Base-by-base conservation (phyloP, 2,888 invertebrate species). In the Malthinus flaveolus region DNA sequence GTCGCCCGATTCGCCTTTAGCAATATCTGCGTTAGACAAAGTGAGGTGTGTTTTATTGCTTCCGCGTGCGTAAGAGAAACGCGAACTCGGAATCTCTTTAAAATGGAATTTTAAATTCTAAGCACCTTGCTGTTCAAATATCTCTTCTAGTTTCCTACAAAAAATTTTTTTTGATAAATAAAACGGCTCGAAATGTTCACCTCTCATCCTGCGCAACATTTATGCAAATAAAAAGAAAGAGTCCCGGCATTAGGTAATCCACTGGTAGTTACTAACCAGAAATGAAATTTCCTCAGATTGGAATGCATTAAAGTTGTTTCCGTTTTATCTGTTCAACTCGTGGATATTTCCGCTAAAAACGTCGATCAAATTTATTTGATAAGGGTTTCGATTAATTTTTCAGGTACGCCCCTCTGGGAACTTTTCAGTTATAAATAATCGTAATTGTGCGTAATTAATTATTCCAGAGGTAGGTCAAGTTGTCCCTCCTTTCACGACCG, bases 291-390 rank as follows among this genome's bases (percentile, higher is more conserved):
- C 65, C 64, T 63, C 56, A 56, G 65, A 56, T 60, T 64, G 64
- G 65, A 69, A 68, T 68, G 64, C 69, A 66, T 68, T 66, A 66
- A 62, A 59, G 50, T 52, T 61, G 66, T 64, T 68, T 67, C 67
- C 66, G 65, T 56, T 60, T 54, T 59, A 61, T 55, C 62, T 54
- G 62, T 61, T 46, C 57, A 63, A 63, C 63, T 59, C 52, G 62
- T 58, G 56, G 60, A 61, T 59, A 64, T 67, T 66, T 66, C 70
- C 68, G 62, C 62, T n/a, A n/a, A 48, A 63, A 64, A 63, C 64
- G 66, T 67, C 70, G 68, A 68, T 70, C 68, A 67, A 63, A 3
- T 23, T 23, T 23, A 23, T 23, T 23, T 23, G 23, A 23, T 23
- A 23, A 23, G 23, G 23, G 5, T 23, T 23, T 23, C 23, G 5